phyloP scores from a whole-genome alignment of 2,888 invertebrate species.

The Auanema freiburgensis region DNA sequence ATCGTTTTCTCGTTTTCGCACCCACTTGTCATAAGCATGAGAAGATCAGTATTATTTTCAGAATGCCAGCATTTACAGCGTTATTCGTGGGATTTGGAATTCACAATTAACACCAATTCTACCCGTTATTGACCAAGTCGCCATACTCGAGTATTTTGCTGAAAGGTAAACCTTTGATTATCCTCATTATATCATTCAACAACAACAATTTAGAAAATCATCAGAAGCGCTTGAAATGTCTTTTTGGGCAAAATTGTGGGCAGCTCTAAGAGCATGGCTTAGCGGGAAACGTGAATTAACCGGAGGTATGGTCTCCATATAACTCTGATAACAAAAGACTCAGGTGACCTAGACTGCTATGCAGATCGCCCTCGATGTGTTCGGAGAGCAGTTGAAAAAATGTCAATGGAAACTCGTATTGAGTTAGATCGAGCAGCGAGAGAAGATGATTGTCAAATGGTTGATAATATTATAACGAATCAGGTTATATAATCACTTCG shows the following conservation, averaged over 20 bases:
- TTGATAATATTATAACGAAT: slow-evolving; percentile 25
- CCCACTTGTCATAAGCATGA: slow-evolving; percentile 1
- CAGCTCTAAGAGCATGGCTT: slow-evolving; percentile 17
- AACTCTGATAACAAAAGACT: neutral
- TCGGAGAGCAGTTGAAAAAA: slow-evolving; percentile 29
- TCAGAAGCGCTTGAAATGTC: slow-evolving; percentile 34
- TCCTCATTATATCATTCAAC: slow-evolving; percentile 2
- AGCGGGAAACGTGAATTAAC: slow-evolving; percentile 15
- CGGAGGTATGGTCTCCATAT: neutral
- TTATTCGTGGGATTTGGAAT: slow-evolving; percentile 38
- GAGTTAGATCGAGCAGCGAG: slow-evolving; percentile 36
- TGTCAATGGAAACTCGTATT: slow-evolving; percentile 36
- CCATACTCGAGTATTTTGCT: slow-evolving; percentile 39
- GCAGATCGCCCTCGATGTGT: slow-evolving; percentile 40
- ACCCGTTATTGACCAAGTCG: slow-evolving; percentile 42
- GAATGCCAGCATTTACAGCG: slow-evolving; percentile 44
- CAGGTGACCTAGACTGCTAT: slow-evolving; percentile 22
- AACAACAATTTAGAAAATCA: slow-evolving; percentile 22
- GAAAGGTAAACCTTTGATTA: slow-evolving; percentile 24
- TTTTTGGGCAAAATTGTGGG: slow-evolving; percentile 31
- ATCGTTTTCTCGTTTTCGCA: slow-evolving; percentile 14
- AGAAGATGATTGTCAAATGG: slow-evolving; percentile 34
- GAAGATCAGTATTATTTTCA: slow-evolving; percentile 11
- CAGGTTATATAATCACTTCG: slow-evolving; percentile 14
- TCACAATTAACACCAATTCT: slow-evolving; percentile 35